These are phyloP conservation scores for Amphiprion clarkii DNA, from an alignment of 2,797 vertebrate genomes.

Conservation along the genomic window DNA sequence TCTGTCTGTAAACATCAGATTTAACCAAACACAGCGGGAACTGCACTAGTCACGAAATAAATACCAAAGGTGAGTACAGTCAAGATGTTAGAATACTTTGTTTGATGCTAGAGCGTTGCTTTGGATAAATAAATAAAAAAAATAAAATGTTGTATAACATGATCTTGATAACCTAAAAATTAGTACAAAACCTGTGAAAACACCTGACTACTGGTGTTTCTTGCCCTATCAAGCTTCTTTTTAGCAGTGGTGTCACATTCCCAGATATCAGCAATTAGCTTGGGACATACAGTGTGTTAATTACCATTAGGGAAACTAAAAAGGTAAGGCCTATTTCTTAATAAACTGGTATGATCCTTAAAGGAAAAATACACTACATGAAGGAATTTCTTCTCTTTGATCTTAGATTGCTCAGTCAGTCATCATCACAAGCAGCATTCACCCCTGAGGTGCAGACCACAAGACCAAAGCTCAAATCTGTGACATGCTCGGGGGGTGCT, in stretches of 20 bases:
- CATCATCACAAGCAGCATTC: constrained; percentile 22
- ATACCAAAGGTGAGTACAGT: not conserved
- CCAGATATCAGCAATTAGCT: not conserved
- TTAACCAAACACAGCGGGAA: no score
- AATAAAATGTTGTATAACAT: no score
- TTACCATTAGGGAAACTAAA: not conserved
- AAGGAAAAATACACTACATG: constrained; percentile 24
- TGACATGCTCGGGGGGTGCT: constrained; percentile 24
- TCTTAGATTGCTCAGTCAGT: constrained; percentile 1
- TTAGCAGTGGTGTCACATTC: not conserved
- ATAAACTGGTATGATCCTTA: not conserved
- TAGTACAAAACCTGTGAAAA: not conserved
- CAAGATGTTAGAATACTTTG: not conserved
- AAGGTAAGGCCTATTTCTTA: not conserved
- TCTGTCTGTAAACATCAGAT: no score
- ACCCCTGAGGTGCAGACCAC: constrained; percentile 14
- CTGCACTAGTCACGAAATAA: not conserved
- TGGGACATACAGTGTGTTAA: not conserved
- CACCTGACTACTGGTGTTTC: not conserved
- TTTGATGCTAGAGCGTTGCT: no score
- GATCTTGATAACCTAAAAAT: no score
- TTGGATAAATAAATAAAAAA: no score
- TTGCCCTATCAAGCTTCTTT: not conserved
- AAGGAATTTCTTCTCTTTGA: not conserved
- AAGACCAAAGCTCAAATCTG: constrained; percentile 13